phyloP scores from a whole-genome alignment of 2,113 vertebrate species.

The Rhadina sibilatrix region DNA sequence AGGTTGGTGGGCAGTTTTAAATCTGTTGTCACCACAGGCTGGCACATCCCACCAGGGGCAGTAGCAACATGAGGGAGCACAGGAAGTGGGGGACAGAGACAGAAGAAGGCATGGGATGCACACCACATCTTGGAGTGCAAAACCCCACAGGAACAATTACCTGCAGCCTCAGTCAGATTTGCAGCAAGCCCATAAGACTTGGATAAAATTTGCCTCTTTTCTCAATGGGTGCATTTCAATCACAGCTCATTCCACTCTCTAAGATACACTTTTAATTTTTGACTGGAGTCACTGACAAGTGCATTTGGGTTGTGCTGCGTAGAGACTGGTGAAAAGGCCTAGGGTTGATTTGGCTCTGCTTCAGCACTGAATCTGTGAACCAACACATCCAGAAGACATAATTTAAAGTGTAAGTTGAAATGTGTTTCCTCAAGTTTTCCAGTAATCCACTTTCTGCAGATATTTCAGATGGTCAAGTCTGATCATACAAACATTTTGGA shows the following conservation, averaged over 20 bases:
- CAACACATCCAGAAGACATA: background rate
- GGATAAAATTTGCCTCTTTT: background rate
- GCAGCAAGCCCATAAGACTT: rapidly evolving
- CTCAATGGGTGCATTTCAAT: rapidly evolving
- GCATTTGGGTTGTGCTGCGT: background rate
- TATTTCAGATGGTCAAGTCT: slow-evolving; percentile 23
- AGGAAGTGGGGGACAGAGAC: rapidly evolving
- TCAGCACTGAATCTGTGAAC: background rate
- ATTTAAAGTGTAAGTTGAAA: background rate
- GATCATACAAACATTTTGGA: background rate
- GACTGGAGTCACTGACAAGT: background rate
- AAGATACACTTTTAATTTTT: background rate
- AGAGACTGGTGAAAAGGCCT: background rate
- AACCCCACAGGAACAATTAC: background rate
- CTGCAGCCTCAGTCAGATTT: background rate
- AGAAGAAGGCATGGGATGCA: rapidly evolving
- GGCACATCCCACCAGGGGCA: background rate
- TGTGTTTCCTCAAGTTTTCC: slow-evolving; percentile 1
- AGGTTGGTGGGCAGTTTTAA: background rate
- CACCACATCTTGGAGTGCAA: background rate
- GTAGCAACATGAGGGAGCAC: background rate
- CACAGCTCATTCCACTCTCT: background rate
- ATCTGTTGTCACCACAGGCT: background rate
- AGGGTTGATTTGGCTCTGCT: background rate
- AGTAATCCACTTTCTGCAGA: slow-evolving; percentile 13